Conservation (phyloP, 1,140 invertebrate species). For the Solenopsis fugax region DNA sequence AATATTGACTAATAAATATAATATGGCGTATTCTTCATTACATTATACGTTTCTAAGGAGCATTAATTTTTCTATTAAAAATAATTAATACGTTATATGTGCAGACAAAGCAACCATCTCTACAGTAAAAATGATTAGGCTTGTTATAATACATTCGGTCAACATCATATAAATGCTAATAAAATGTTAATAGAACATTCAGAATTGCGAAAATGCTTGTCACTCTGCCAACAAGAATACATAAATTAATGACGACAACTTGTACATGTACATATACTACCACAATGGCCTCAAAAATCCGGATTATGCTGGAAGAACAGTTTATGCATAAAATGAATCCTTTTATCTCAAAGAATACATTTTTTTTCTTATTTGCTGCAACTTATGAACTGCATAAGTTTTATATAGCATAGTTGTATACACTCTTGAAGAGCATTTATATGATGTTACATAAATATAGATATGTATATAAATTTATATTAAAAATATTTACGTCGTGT, state of each 20-base stretch:
- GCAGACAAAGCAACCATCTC: background rate
- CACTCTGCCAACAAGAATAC: slow-evolving; percentile 2
- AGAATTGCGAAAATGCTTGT: slow-evolving; percentile 15
- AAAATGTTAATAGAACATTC: slow-evolving; percentile 35
- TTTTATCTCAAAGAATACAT: background rate
- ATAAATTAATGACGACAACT: slow-evolving; percentile 10
- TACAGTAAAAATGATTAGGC: background rate
- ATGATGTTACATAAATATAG: too few relatives aligned
- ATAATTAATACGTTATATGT: slow-evolving; percentile 14
- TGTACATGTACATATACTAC: background rate
- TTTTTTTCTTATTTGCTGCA: background rate
- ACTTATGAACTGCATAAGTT: background rate
- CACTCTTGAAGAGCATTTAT: background rate
- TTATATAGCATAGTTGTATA: too few relatives aligned
- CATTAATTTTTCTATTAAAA: slow-evolving; percentile 5
- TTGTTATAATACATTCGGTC: slow-evolving; percentile 7
- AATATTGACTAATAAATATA: background rate
- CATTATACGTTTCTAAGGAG: background rate
- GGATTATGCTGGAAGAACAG: background rate
- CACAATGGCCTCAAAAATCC: background rate
- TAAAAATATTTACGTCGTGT: background rate
- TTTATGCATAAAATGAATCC: slow-evolving; percentile 2
- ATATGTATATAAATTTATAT: background rate
- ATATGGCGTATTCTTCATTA: background rate
- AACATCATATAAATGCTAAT: slow-evolving; percentile 47